A percentile compares a stretch with the other conserved stretches of the same genome.
Conservation (phyloP, 2,797 vertebrate species). For the Salmo trutta region DNA sequence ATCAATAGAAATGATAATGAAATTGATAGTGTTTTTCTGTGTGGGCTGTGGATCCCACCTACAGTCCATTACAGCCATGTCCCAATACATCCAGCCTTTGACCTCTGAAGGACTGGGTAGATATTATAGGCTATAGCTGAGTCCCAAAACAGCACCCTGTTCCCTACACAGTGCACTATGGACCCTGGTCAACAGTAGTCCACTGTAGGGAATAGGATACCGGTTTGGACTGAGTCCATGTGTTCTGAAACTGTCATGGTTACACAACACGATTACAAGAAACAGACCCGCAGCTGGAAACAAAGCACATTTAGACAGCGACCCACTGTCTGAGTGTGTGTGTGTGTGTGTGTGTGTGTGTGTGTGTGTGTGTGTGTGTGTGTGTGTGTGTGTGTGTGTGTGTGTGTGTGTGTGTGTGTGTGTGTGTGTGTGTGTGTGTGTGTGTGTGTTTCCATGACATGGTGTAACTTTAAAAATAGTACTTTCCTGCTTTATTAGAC, state of each 20-base stretch:
- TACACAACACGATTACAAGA: constrained; percentile 40
- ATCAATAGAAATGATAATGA: not conserved
- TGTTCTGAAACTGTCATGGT: constrained; percentile 61
- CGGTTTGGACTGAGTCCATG: not conserved
- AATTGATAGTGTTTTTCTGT: not conserved
- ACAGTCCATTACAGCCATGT: not conserved
- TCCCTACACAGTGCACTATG: not conserved
- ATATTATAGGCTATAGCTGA: no score
- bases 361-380: no score
- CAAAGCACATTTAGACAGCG: constrained; percentile 27
- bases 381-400: not conserved
- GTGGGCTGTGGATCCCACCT: constrained; percentile 12
- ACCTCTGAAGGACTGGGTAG: not conserved
- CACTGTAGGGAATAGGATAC: not conserved
- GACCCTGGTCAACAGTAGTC: no score
- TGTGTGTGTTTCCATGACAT: not conserved
- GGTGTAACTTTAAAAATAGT: not conserved
- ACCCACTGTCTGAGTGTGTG: not conserved
- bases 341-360: no score
- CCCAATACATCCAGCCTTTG: not conserved
- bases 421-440: no score
- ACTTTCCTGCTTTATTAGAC: not conserved
- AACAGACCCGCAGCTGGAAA: constrained; percentile 21
- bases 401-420: no score
- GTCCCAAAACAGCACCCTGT: no score